phyloP scores from a whole-genome alignment of 2,113 vertebrate species.

The Camelus bactrianus region DNA sequence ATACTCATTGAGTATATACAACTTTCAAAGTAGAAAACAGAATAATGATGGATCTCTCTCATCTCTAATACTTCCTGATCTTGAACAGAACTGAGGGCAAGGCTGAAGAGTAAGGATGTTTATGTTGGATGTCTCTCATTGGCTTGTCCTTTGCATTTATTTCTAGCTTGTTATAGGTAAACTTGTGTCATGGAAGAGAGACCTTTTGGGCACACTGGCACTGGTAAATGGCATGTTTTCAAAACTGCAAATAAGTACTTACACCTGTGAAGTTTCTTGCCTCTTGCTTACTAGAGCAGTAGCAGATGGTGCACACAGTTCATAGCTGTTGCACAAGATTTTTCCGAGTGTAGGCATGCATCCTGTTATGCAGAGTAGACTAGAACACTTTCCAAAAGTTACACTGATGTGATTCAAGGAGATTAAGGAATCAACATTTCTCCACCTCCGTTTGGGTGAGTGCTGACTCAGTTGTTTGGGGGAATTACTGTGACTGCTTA shows the following conservation, averaged over 20 bases:
- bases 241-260: background rate
- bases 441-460: background rate
- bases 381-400: background rate
- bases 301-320: background rate
- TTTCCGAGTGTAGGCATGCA: conserved; percentile 25
- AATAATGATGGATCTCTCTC: background rate
- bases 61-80: background rate
- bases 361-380: background rate
- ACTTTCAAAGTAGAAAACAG: conserved; percentile 10
- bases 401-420: background rate
- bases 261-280: conserved; percentile 11
- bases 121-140: background rate
- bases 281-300: conserved; percentile 19
- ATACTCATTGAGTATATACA: conserved; percentile 18
- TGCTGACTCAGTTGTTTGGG: conserved; percentile 31
- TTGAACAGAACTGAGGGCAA: conserved; percentile 15
- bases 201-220: background rate
- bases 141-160: background rate
- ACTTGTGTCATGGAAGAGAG: background rate
- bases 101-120: background rate
- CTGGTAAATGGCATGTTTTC: conserved; percentile 17
- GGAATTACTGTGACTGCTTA: background rate
- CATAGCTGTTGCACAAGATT: background rate
- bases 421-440: background rate
- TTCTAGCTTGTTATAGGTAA: background rate